Base-by-base conservation (phyloP, 2,113 vertebrate species). In the Strix uralensis region DNA sequence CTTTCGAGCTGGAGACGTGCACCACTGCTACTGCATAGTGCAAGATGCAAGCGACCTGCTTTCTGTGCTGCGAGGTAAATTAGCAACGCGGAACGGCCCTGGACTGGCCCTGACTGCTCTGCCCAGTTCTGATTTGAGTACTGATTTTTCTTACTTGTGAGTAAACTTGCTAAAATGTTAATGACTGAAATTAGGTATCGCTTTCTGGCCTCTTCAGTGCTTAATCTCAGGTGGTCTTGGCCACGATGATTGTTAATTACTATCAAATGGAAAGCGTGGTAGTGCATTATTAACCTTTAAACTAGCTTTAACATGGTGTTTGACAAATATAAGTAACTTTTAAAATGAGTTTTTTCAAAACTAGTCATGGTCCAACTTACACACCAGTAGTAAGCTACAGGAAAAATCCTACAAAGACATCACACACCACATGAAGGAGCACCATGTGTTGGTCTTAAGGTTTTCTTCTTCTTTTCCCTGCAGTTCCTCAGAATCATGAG, bases 401-500 rank as follows among this genome's bases (percentile, higher is more conserved):
- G 29, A 47, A 47, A 42, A 77, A 44, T 51, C 44, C 54, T 16
- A 25, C 25, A 42, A 20, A 16, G 65, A 34, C 40, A 40, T 27
- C 59, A 38, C 51, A 29, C 1, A 1, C 21, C 40, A 21, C 27
- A 4, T 13, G 25, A 59, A 23, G 15, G 42, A 67, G 20, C 0
- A 3, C 16, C 62, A 30, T 13, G 15, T 13, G 15, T 77, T n/a
- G 42, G 13, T 21, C 44, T 69, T 13, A 42, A 42, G 25, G 36
- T 29, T 38, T 66, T 57, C 7, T 42, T 46, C 15, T 51, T 36
- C 17, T 85, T 49, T 67, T 40, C n/a, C 29, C 42, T 49, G 61
- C 22, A 29, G 38, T n/a, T 58, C 71, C 42, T 49, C 61, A 29
- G 71, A 27, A 49, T 75, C 14, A 14, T 16, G 34, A 65, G 21